Conservation (phyloP, 2,113 vertebrate genomes). For the Eublepharis macularius region DNA sequence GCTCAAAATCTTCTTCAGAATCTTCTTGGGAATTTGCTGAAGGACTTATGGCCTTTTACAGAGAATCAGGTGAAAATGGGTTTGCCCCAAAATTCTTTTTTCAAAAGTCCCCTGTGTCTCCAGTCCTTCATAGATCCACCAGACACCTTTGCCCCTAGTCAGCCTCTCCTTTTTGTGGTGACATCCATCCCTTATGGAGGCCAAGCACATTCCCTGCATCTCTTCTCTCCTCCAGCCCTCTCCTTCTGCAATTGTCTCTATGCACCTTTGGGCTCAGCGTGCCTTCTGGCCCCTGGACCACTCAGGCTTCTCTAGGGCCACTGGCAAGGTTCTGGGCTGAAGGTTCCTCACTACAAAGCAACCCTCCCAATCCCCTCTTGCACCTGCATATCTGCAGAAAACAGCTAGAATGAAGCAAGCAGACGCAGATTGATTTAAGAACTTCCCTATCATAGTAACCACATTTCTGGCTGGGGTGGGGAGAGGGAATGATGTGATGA, state of each 20-base stretch:
- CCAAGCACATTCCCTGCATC: too few species aligned
- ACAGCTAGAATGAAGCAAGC: constrained; percentile 48
- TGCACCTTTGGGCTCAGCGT: too few species aligned
- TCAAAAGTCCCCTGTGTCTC: too few species aligned
- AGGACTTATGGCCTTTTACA: too few species aligned
- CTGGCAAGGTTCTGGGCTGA: background rate
- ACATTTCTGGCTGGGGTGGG: constrained; percentile 3
- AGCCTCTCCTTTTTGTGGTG: too few species aligned
- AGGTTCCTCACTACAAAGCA: background rate
- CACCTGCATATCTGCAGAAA: background rate
- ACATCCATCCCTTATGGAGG: too few species aligned
- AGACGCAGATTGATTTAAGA: constrained; percentile 69
- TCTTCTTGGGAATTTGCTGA: too few species aligned
- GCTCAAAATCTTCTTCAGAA: too few species aligned
- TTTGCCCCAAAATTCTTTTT: too few species aligned
- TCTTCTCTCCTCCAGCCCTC: background rate
- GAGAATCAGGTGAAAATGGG: too few species aligned
- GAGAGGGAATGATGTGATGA: constrained; percentile 61
- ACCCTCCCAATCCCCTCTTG: background rate
- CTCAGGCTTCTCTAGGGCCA: background rate
- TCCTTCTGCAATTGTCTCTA: background rate
- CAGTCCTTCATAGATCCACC: too few species aligned
- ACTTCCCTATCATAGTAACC: constrained; percentile 68
- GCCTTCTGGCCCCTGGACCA: background rate
- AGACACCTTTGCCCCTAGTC: too few species aligned